Evolutionary conservation across 2,113 vertebrate species (phyloP), one percentile per base, ranked within the genome.

Genomic region (Bungarus multicinctus): DNA sequence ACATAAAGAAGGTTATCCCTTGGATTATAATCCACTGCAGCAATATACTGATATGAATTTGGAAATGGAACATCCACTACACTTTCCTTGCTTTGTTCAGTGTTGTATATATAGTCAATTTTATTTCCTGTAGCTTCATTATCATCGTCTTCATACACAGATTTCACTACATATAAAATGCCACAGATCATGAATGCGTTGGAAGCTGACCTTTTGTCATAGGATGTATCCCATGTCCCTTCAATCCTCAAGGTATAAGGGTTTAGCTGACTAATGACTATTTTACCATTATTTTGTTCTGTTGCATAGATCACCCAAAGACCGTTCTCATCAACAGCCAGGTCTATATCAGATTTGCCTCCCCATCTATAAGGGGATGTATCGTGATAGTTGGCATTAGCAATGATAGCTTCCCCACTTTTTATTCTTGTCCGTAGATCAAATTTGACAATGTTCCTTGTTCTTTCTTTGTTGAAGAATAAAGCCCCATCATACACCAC

Each of bases 141-240:
- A 96, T 99, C 99, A 0, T 99, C 99, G 27, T 99, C 99, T 96
- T 99, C 99, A 23, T 99, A 99, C 18, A 99, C 99, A 0, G 98
- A 99, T 96, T 99, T 99, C 50, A 99, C 98, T 57, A 99, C 99
- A 2, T 99, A 99, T 34, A 99, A 98, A 97, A 99, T 98, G 34
- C 99, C 99, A 95, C 99, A 99, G 93, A 99, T 99, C 99, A 99
- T 99, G 96, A 99, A 99, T n/a, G 99, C 99, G 0, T 99, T 99
- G 88, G 99, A 99, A 34, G 99, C 99, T 0, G 99, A 99, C 87
- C 99, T 98, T 95, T 99, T 99, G 96, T 99, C 99, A 45, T 99
- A 99, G 0, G 98, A 98, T 0, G 99, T 99, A 97, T 99, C 99
- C 99, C 99, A 99, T 0, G 99, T 99, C 58, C 99, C 99, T 96